A percentile compares a stretch with the other conserved stretches of the same genome.
Evolutionary conservation across 1,140 invertebrate genomes (phyloP).

Genomic region (Caenorhabditis remanei): DNA sequence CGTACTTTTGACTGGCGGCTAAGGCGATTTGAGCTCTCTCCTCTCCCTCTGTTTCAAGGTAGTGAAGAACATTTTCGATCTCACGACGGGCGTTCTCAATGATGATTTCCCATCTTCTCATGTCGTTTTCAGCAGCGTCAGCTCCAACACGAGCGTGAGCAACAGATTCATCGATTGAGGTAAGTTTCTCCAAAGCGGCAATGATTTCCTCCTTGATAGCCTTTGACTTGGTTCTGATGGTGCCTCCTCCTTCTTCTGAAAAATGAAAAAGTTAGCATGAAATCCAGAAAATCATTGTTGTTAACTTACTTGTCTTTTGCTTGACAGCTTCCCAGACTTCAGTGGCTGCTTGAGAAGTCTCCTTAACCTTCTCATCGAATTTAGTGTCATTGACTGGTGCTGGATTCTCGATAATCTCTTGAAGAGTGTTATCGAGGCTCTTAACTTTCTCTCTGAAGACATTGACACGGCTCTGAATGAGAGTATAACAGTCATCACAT

Average conservation of each 20-base stretch:
- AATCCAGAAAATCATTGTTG: background rate
- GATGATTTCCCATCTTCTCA: constrained; percentile 68
- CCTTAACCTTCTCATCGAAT: constrained; percentile 72
- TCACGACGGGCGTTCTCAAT: constrained; percentile 63
- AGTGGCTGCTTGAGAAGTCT: constrained; percentile 69
- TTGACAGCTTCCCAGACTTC: constrained; percentile 69
- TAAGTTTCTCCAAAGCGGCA: constrained; percentile 66
- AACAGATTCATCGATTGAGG: constrained; percentile 69
- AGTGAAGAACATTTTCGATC: constrained; percentile 70
- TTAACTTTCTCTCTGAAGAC: constrained; percentile 67
- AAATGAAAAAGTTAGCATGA: background rate
- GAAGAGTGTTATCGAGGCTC: constrained; percentile 70
- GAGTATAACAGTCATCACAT: constrained; percentile 77
- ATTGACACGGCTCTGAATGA: constrained; percentile 75
- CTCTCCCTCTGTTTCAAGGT: constrained; percentile 74
- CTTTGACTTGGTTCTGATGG: constrained; percentile 34
- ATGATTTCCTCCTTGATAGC: constrained; percentile 68
- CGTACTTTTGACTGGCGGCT: constrained; percentile 74
- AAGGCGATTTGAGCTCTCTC: constrained; percentile 68
- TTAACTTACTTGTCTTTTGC: constrained; percentile 63
- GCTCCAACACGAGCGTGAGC: constrained; percentile 68
- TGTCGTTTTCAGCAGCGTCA: constrained; percentile 61
- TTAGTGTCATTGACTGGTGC: constrained; percentile 73
- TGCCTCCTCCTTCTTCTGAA: constrained; percentile 36
- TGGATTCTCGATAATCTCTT: constrained; percentile 77